Evolutionary conservation across 2,113 vertebrate genomes (phyloP).

Genomic region (Atractosteus spatula): DNA sequence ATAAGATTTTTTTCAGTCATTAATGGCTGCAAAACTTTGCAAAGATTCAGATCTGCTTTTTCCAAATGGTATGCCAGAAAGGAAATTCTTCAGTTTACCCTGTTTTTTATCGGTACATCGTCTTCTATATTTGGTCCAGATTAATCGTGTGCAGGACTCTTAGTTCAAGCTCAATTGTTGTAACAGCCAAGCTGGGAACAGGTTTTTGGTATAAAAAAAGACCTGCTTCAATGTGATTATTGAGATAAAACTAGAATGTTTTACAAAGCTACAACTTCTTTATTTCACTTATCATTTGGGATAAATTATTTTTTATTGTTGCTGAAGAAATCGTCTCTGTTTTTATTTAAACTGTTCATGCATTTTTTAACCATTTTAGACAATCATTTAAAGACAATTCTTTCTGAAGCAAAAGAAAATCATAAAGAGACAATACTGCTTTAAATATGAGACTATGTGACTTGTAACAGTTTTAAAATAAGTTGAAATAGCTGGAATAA

Average conservation of each 20-base stretch:
- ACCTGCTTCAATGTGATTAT: neutral
- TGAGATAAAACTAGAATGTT: neutral
- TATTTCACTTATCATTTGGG: no score
- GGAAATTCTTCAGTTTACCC: neutral
- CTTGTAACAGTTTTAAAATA: no score
- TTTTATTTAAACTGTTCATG: no score
- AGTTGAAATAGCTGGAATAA: no score
- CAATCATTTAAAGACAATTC: no score
- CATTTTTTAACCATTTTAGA: no score
- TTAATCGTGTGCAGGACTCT: neutral
- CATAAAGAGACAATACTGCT: no score
- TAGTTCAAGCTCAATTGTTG: neutral
- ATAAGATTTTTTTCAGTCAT: slow-evolving; percentile 1
- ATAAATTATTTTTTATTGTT: no score
- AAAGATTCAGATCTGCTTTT: neutral
- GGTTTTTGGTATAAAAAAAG: no score
- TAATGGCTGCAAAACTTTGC: slow-evolving; percentile 1
- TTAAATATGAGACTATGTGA: no score
- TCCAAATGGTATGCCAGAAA: slow-evolving; percentile 9
- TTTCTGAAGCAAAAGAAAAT: no score
- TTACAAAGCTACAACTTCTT: neutral
- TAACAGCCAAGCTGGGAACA: neutral
- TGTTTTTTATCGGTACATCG: slow-evolving; percentile 8
- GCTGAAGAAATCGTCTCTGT: no score
- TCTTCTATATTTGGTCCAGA: slow-evolving; percentile 13